Base-by-base conservation (phyloP, 2,797 vertebrate species). In the Sphaeramia orbicularis region DNA sequence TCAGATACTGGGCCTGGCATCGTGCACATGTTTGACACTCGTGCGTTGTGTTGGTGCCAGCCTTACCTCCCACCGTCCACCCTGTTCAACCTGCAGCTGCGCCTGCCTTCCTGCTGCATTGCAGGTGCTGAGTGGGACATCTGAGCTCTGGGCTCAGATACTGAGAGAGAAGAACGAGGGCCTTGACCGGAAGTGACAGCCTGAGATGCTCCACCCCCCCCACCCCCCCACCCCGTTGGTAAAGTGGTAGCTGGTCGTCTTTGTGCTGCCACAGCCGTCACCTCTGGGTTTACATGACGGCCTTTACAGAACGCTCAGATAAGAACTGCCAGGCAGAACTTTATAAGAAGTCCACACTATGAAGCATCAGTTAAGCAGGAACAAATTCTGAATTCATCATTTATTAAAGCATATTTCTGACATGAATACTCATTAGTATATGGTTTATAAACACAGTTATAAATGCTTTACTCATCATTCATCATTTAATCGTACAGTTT, bases 91-190 rank as follows among this genome's bases (percentile, higher is more conserved):
- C 80, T 74, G 81, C 84, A 38, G 80, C 62, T 67, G 73, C 66
- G 69, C 65, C 72, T 81, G 85, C 70, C 86, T 55, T 77, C 58
- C 74, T 92, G 90, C 89, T 91, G 87, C 92, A 92, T 86, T 92
- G 91, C 91, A 91, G 93, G 87, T 88, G 87, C 76, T 82, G 76
- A 88, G 78, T 85, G 77, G 87, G 81, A 89, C 84, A 88, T 84
- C 85, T 86, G 80, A 80, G 86, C 83, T 71, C 54, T 53, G 66
- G 65, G 80, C 81, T 85, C 74, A 19, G 71, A 74, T 58, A 45
- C 73, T 50, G 68, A 82, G 68, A 55, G 49, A 75, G 76, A 86
- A 75, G 60, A 76, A 77, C 49, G 53, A 76, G 76, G 78, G 74
- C 55, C 59, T 49, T 83, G 78, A 86, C 78, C 69, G 85, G 55